Conservation (phyloP, 2,888 invertebrate genomes). For the Hypsopygia costalis region DNA sequence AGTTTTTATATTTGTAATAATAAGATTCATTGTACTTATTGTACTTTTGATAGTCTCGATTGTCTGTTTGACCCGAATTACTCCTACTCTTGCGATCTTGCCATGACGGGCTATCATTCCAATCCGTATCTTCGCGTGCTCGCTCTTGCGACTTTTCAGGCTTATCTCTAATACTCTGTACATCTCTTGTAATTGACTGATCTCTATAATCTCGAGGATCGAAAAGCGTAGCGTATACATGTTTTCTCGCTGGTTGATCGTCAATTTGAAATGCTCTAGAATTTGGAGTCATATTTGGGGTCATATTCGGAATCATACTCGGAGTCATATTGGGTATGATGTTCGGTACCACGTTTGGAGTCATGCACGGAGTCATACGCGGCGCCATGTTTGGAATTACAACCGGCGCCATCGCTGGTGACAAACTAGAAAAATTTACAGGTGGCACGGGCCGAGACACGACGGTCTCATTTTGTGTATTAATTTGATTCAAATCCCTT, state of each 20-base stretch:
- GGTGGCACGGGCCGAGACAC: constrained; percentile 24
- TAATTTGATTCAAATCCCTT: constrained; percentile 34
- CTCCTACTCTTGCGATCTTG: constrained; percentile 24
- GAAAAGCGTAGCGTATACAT: constrained; percentile 47
- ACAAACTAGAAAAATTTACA: constrained; percentile 18
- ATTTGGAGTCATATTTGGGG: constrained; percentile 16
- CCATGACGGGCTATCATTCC: constrained; percentile 21
- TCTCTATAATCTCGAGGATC: constrained; percentile 37
- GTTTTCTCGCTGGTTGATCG: constrained; percentile 33
- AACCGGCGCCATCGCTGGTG: constrained; percentile 21
- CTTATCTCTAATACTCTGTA: constrained; percentile 25
- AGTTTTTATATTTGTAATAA: constrained; percentile 23
- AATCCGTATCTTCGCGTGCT: constrained; percentile 13
- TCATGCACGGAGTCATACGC: constrained; percentile 21
- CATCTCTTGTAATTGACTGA: constrained; percentile 25
- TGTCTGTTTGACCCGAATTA: constrained; percentile 23
- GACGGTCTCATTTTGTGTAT: constrained; percentile 20
- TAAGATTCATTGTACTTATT: constrained; percentile 24
- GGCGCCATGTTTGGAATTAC: constrained; percentile 22
- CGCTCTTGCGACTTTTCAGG: constrained; percentile 15
- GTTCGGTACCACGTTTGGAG: constrained; percentile 8
- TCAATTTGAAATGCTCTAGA: constrained; percentile 38
- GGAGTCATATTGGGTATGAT: constrained; percentile 11
- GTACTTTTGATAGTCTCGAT: constrained; percentile 19
- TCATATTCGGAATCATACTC: constrained; percentile 15